Base-by-base conservation (phyloP, 1,140 invertebrate species). In the Eciton burchellii region DNA sequence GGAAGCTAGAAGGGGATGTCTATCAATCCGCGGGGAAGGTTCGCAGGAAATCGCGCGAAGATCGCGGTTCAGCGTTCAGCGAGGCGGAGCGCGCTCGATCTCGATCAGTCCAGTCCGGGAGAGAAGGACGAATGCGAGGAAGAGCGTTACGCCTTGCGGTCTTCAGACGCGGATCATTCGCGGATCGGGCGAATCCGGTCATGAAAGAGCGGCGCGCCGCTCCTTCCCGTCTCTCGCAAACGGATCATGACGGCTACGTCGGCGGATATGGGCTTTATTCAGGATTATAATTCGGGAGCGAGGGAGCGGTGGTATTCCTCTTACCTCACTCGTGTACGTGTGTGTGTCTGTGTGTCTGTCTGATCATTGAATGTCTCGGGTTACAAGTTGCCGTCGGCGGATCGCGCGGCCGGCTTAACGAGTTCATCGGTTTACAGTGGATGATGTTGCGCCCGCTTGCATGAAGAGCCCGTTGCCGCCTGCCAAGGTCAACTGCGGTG, bases 281-380 rank as follows among this genome's bases (percentile, higher is more conserved):
- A 24, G 26, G 8, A 70, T 68, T 68, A 62, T 62, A 43, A 59
- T 59, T 74, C 19, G 16, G 6, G 49, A n/a, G n/a, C n/a, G n/a
- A n/a, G n/a, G n/a, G n/a, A n/a, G n/a, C n/a, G n/a, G n/a, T n/a
- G n/a, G 68, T 56, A 56, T 26, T 43, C 66, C 29, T 54, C 86
- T 88, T 88, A 88, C 86, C 86, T 88, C 85, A 74, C 70, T 87
- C n/a, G n/a, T n/a, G n/a, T n/a, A n/a, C n/a, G n/a, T n/a, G n/a
- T n/a, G n/a, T n/a, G n/a, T n/a, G n/a, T n/a, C n/a, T n/a, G n/a
- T n/a, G n/a, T 65, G 19, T 83, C 47, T 83, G 68, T 70, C 2
- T 45, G 74, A 70, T 59, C 54, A 29, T 29, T 43, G 21, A 82
- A 41, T 21, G 47, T 43, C 45, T 82, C 60, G 76, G 41, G 57